Evolutionary conservation across 2,113 vertebrate genomes (phyloP), one percentile per base, ranked within the genome.

Genomic region (Callospermophilus lateralis): DNA sequence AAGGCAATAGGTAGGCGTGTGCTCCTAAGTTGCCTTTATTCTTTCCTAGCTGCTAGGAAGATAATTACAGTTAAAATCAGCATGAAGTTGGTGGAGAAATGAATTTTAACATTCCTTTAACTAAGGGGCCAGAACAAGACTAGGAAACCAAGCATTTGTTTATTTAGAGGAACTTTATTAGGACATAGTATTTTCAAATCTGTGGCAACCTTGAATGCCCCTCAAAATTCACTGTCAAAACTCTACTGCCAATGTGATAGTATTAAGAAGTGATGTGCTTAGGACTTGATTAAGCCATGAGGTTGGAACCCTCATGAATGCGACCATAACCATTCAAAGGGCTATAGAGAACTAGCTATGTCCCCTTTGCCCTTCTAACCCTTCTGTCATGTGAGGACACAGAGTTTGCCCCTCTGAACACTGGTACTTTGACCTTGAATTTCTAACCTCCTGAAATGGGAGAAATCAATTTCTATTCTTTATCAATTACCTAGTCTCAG

Each of bases 81-180:
- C 13, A 89, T 51, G 78, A 58, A 77, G 45, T 88, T 19, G 26
- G 6, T 72, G 39, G 74, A 77, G 32, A 84, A 77, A 70, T 72
- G n/a, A 24, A 72, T 39, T 74, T 81, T 81, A 28, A 68, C 28
- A 20, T 12, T 89, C 24, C 11, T 80, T 77, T 70, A 68, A n/a
- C 28, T 58, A 90, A 37, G 24, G 17, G 22, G 17, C 8, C 30
- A 88, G 48, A 92, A 92, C 26, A 63, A 88, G 55, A 74, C n/a
- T 37, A 78, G n/a, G 45, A 17, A 65, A 65, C 39, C 17, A 85
- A 74, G 10, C 61, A 76, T 28, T 26, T 63, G 84, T 68, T 78
- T 96, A 78, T 51, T 91, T 88, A 78, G 37, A 77, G 13, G 0
- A 19, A 79, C 61, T 90, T 95, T 45, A 84, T 37, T 48, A 70